Percentiles rank a stretch among this genome's conserved stretches.
Conservation (phyloP, 1,140 invertebrate species). For the Neoseiulus cucumeris region DNA sequence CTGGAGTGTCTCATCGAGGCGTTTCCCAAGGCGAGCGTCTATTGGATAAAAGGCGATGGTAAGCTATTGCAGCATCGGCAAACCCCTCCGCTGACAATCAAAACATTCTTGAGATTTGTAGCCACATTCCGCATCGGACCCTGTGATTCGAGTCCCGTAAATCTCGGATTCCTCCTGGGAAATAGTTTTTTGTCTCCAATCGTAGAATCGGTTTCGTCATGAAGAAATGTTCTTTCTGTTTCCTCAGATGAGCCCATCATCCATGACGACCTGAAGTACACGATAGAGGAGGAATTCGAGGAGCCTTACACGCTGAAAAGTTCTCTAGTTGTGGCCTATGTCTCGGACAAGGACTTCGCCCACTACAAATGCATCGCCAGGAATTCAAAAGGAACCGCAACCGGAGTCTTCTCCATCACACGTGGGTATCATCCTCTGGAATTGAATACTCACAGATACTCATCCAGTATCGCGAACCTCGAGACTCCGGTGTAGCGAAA, state of each 20-base stretch:
- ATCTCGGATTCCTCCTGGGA: too few relatives aligned
- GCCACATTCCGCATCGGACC: too few relatives aligned
- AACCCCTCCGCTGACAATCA: too few relatives aligned
- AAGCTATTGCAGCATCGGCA: not conserved
- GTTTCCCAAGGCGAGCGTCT: not conserved
- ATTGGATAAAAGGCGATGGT: constrained; percentile 5
- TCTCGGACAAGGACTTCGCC: not conserved
- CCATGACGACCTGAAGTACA: not conserved
- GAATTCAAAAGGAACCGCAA: not conserved
- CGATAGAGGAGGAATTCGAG: not conserved
- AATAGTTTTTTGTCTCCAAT: not conserved
- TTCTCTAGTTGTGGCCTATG: not conserved
- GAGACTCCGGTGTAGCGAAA: too few relatives aligned
- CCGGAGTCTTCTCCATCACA: not conserved
- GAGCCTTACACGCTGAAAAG: not conserved
- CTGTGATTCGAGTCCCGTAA: too few relatives aligned
- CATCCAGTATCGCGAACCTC: too few relatives aligned
- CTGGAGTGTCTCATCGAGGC: not conserved
- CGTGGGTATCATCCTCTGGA: not conserved
- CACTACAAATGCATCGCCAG: constrained; percentile 8
- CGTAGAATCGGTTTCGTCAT: too few relatives aligned
- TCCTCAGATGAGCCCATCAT: not conserved
- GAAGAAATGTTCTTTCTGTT: not conserved
- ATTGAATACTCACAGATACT: too few relatives aligned
- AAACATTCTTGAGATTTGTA: too few relatives aligned